Percentiles rank a stretch among this genome's conserved stretches.
Evolutionary conservation across 1,140 invertebrate genomes (phyloP).

Genomic region (Agrypnia vestita): DNA sequence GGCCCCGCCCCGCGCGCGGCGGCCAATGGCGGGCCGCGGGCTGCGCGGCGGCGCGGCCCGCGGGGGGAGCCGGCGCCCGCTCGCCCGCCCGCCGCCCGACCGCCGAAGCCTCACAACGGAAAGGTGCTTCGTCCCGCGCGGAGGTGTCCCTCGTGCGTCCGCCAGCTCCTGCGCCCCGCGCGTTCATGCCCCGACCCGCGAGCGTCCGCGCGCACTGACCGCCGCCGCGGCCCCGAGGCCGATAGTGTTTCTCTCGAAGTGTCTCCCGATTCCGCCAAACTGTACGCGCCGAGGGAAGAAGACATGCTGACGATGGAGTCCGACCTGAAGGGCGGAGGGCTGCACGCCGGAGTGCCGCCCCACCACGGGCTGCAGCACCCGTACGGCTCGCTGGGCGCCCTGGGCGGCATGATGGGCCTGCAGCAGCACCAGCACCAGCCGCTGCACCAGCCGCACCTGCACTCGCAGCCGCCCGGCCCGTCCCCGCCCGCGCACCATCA

Average conservation of each 20-base stretch:
- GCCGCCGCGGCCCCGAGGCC: conserved; percentile 64
- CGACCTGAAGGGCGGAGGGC: conserved; percentile 87
- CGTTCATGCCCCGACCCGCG: conserved; percentile 50
- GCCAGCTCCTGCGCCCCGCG: conserved; percentile 62
- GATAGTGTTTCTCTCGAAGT: conserved; percentile 67
- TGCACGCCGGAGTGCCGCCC: conserved; percentile 86
- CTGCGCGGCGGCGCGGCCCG: conserved; percentile 23
- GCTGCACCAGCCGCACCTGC: conserved; percentile 75
- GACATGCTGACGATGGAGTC: conserved; percentile 92
- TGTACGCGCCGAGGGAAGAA: conserved; percentile 81
- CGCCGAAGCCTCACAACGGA: conserved; percentile 66
- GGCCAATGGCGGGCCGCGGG: conserved; percentile 58
- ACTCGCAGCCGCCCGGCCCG: conserved; percentile 65
- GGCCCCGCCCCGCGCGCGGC: conserved; percentile 30
- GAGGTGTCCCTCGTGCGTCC: conserved; percentile 54
- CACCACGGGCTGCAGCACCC: conserved; percentile 81
- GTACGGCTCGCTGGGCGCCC: conserved; percentile 81
- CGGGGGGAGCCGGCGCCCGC: conserved; percentile 57
- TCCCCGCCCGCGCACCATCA: conserved; percentile 65
- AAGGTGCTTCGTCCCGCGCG: conserved; percentile 65
- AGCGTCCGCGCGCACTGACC: conserved; percentile 38
- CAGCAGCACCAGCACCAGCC: conserved; percentile 77
- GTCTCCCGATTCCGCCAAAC: conserved; percentile 73
- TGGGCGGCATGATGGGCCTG: conserved; percentile 78
- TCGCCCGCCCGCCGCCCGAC: conserved; percentile 61